These are phyloP conservation scores for Cossypha heuglini DNA, from an alignment of 2,797 vertebrate species.

Conservation along the genomic window DNA sequence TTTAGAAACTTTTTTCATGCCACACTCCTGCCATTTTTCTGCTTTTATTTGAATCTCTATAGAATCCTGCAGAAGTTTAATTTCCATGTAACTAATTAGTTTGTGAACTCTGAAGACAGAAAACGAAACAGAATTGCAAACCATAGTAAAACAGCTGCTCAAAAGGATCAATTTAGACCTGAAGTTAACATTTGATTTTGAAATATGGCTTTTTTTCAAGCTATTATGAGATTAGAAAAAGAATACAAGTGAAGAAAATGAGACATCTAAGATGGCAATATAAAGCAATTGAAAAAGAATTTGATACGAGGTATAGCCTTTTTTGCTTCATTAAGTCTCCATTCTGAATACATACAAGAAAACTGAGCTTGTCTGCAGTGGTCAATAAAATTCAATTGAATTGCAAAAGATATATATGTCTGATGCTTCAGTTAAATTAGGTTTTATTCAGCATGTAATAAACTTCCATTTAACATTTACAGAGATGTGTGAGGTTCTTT, in stretches of 20 bases:
- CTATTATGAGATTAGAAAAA: background rate
- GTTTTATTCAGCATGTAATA: constrained; percentile 43
- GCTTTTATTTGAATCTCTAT: background rate
- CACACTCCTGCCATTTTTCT: background rate
- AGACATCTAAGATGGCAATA: background rate
- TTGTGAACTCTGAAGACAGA: background rate
- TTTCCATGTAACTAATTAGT: background rate
- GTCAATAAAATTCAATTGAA: constrained; percentile 2
- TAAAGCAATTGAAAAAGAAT: background rate
- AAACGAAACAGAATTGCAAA: background rate
- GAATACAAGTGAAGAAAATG: background rate
- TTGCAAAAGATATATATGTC: constrained; percentile 15
- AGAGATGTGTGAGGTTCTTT: background rate
- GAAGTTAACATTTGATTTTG: background rate
- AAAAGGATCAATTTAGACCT: background rate
- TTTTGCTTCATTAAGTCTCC: background rate
- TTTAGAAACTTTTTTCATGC: background rate
- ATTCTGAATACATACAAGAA: background rate
- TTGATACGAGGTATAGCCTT: background rate
- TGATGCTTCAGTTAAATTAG: constrained; percentile 55
- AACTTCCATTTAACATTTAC: constrained; percentile 26
- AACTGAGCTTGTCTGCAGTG: constrained; percentile 3
- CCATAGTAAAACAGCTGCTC: background rate
- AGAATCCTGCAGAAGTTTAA: background rate
- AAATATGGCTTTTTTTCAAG: background rate